Base-by-base conservation (phyloP, 2,888 invertebrate genomes). In the Embidobia sp. region DNA sequence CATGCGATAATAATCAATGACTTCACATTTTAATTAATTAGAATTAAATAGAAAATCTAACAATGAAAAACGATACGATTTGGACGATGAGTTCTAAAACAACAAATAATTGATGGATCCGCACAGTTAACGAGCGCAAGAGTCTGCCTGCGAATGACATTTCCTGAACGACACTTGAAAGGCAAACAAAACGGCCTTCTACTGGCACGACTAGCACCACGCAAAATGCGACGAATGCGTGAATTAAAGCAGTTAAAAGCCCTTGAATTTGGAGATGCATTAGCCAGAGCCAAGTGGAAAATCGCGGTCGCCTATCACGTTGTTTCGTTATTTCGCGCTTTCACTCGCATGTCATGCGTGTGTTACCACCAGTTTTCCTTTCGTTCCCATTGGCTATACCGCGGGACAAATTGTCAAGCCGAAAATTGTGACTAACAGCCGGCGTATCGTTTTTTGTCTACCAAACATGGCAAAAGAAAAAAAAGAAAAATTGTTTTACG, bases 341-440 rank as follows among this genome's bases (percentile, higher is more conserved):
- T 75, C 70, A 78, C 78, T 78, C 78, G 70, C 70, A 74, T 78
- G 66, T 48, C 74, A 74, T 78, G 78, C 74, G 74, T 78, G 74
- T 78, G 78, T 69, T 66, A 37, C 63, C 49, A 70, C 59, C 40
- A 74, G 35, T 57, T 70, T 67, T 75, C 78, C 78, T 78, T 78
- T 78, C 78, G 78, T 78, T 78, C 78, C 78, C 78, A 78, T 78
- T 69, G 66, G 59, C 67, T 49, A 37, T 29, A 6, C 29, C 8
- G 10, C 46, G 31, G 51, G 63, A 63, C 16, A 15, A 16, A 48
- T 26, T 31, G 13, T 16, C 13, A 27, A 8, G 18, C 31, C 40
- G 13, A 35, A 55, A 61, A 46, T 55, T 73, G 53, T 64, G 46
- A 73, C 63, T 48, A 67, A 63, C 49, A 33, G 4, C 29, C 19